Base-by-base conservation (phyloP, 2,113 vertebrate genomes). In the Numenius arquata region DNA sequence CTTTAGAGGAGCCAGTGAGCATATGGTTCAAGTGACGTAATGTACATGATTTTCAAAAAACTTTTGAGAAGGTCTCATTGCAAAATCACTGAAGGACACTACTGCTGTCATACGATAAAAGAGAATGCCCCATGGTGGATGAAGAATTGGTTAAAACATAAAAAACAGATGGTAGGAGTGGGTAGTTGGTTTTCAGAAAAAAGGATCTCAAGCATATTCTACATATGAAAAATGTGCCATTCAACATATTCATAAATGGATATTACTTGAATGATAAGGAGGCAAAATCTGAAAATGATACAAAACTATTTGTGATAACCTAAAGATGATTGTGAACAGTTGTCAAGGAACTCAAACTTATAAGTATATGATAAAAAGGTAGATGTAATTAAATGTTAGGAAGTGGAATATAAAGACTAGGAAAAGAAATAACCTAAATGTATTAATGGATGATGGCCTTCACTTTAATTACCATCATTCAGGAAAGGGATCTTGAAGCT, bases 21-120 rank as follows among this genome's bases (percentile, higher is more conserved):
- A 81, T 92, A 92, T 73, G 71, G 38, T 76, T 95, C 62, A 90
- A 80, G 81, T 87, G 85, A 80, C 20, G n/a, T 59, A 67, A n/a
- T 1, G 2, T 22, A 30, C 10, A 19, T 26, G 15, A 9, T 74
- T 85, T 79, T 25, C 8, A 73, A 45, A 59, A 40, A 43, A 15
- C 27, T 66, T 90, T 72, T 30, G 23, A 61, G 59, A 48, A 78
- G 14, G 38, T 36, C 26, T 81, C 17, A 50, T 48, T 81, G n/a
- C 18, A 75, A 81, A 75, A 55, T 70, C 40, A 55, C 45, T 53
- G 45, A 26, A 61, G 80, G 53, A 36, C 45, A n/a, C 26, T 70
- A 76, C 29, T n/a, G 7, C 22, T 70, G 36, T 75, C 19, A 43
- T 21, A 36, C 25, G 55, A 38, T 50, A 34, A 62, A 50, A 87